Evolutionary conservation across 2,888 invertebrate species (phyloP).

Genomic region (Tetramorium bicarinatum): DNA sequence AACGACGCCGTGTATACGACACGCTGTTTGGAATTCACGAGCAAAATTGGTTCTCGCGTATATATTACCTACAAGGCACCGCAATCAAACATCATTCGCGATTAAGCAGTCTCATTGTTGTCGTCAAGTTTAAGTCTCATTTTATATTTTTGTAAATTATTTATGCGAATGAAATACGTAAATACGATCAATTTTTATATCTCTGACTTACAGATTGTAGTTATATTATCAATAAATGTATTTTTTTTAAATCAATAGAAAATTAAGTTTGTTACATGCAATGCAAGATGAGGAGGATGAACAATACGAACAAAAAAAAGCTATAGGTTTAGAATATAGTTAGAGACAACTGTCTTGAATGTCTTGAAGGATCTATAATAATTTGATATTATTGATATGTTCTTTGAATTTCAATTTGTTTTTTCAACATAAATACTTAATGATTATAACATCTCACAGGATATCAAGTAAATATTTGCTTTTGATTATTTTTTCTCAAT

Average conservation of each 20-base stretch:
- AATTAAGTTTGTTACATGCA: too few species aligned
- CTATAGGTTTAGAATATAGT: too few species aligned
- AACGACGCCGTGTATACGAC: conserved; percentile 34
- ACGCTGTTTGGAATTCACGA: conserved; percentile 38
- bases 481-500: neutral
- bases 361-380: too few species aligned
- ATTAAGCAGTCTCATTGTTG: conserved; percentile 20
- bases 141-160: neutral
- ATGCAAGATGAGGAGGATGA: too few species aligned
- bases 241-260: neutral
- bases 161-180: neutral
- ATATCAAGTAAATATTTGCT: neutral
- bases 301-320: too few species aligned
- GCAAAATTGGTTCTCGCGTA: conserved; percentile 32
- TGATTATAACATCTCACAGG: neutral
- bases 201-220: neutral
- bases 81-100: conserved; percentile 36
- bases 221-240: neutral
- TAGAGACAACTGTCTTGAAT: too few species aligned
- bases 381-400: too few species aligned
- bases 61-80: neutral
- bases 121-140: neutral
- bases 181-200: neutral
- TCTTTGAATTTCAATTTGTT: too few species aligned
- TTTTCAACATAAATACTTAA: neutral